phyloP scores from a whole-genome alignment of 2,888 invertebrate species.

The Agrilus biguttatus region DNA sequence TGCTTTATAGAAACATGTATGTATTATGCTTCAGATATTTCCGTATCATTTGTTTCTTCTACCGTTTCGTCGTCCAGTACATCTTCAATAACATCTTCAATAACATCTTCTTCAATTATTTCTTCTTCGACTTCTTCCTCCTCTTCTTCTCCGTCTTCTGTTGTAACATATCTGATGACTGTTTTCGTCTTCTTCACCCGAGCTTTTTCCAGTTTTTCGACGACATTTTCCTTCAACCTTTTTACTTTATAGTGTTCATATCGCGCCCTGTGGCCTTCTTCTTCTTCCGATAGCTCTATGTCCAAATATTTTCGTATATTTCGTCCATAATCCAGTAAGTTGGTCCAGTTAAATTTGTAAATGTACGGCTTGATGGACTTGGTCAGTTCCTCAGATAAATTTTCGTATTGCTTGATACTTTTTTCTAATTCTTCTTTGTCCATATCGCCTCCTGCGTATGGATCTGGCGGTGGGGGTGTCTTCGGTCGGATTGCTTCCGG shows the following conservation, averaged over 20 bases:
- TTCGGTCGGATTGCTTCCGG: constrained; percentile 42
- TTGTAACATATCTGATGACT: too few species aligned
- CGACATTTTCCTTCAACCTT: too few species aligned
- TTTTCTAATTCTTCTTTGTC: constrained; percentile 27
- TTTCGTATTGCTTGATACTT: constrained; percentile 30
- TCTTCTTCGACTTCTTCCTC: too few species aligned
- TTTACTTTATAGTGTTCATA: too few species aligned
- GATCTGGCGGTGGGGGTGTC: constrained; percentile 29
- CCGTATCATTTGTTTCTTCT: not conserved
- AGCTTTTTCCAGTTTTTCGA: too few species aligned
- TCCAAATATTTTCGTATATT: constrained; percentile 36
- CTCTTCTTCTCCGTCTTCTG: too few species aligned
- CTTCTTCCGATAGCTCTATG: constrained; percentile 4
- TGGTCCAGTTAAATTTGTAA: constrained; percentile 41
- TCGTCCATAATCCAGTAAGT: constrained; percentile 37
- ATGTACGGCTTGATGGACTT: constrained; percentile 34
- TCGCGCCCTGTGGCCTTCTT: too few species aligned
- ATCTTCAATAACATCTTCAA: too few species aligned
- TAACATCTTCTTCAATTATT: too few species aligned
- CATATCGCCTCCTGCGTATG: constrained; percentile 23
- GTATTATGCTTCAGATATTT: constrained; percentile 5
- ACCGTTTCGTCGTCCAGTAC: too few species aligned
- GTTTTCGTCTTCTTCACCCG: too few species aligned
- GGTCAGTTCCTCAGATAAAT: constrained; percentile 23
- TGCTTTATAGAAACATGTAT: too few species aligned